phyloP scores from a whole-genome alignment of 2,888 invertebrate species.

The Pelosia muscerda region DNA sequence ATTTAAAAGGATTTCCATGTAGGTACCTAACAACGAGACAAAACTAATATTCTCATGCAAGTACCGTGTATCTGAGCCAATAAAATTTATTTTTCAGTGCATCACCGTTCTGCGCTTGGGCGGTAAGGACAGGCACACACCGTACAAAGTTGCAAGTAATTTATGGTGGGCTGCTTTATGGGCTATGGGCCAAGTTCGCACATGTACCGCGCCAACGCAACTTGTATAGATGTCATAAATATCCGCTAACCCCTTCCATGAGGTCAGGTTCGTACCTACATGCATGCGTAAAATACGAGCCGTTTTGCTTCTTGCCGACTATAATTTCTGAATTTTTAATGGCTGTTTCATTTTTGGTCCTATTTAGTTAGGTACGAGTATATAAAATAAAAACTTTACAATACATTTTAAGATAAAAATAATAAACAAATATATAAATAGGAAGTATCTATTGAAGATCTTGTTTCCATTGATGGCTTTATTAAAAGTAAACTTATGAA shows the following conservation, averaged over 20 bases:
- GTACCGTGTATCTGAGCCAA: slow-evolving; percentile 49
- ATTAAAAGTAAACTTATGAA: slow-evolving; percentile 29
- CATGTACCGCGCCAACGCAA: slow-evolving; percentile 68
- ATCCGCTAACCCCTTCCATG: slow-evolving; percentile 72
- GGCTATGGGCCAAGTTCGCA: slow-evolving; percentile 76
- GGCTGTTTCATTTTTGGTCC: not conserved
- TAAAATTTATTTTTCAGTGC: slow-evolving; percentile 64
- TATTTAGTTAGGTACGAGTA: not conserved
- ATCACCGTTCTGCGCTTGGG: slow-evolving; percentile 40
- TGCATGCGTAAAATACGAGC: slow-evolving; percentile 46
- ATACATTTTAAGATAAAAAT: not conserved
- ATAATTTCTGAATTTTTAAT: slow-evolving; percentile 21
- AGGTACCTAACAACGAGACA: slow-evolving; percentile 26
- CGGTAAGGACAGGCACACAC: slow-evolving; percentile 60
- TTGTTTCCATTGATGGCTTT: not conserved
- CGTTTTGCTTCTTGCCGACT: slow-evolving; percentile 36
- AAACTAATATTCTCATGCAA: slow-evolving; percentile 51
- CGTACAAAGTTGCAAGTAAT: slow-evolving; percentile 82
- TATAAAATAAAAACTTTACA: not conserved
- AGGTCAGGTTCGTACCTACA: slow-evolving; percentile 65
- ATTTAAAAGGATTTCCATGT: slow-evolving; percentile 61
- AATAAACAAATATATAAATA: not conserved
- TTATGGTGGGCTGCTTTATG: slow-evolving; percentile 77
- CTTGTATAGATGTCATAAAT: slow-evolving; percentile 72
- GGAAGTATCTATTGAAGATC: not conserved